phyloP scores from a whole-genome alignment of 2,113 vertebrate genomes.

The Cygnus buccinator region DNA sequence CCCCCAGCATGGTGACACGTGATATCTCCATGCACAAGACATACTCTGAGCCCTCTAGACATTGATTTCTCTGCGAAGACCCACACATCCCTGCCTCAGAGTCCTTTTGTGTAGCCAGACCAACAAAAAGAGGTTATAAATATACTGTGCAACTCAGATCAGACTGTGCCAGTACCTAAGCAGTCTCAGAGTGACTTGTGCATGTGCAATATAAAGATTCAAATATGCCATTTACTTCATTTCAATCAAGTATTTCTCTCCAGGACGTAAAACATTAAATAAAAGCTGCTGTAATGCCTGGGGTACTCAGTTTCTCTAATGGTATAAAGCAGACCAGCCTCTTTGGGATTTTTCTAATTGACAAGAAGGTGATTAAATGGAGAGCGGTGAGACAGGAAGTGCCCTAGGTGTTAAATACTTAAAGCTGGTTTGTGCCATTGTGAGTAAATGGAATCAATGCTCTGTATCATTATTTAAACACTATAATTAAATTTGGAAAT shows the following conservation, averaged over 20 bases:
- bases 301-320: conserved; percentile 7
- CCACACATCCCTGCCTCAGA: rapidly evolving
- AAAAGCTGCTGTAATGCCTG: conserved; percentile 4
- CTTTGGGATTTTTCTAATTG: conserved; percentile 59
- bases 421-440: conserved; percentile 43
- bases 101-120: background rate
- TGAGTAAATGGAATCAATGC: conserved; percentile 58
- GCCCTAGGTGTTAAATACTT: conserved; percentile 59
- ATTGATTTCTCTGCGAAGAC: background rate
- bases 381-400: conserved; percentile 23
- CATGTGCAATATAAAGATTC: background rate
- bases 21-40: background rate
- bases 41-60: background rate
- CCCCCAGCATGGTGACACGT: rapidly evolving
- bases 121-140: background rate
- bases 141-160: background rate
- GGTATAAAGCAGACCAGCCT: background rate
- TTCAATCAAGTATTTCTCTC: conserved; percentile 22
- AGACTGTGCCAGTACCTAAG: background rate
- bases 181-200: background rate
- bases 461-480: conserved; percentile 63
- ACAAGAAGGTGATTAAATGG: conserved; percentile 50
- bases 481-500: conserved; percentile 59
- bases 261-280: conserved; percentile 8
- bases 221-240: background rate